phyloP scores from a whole-genome alignment of 2,113 vertebrate species.

The Ictalurus furcatus region DNA sequence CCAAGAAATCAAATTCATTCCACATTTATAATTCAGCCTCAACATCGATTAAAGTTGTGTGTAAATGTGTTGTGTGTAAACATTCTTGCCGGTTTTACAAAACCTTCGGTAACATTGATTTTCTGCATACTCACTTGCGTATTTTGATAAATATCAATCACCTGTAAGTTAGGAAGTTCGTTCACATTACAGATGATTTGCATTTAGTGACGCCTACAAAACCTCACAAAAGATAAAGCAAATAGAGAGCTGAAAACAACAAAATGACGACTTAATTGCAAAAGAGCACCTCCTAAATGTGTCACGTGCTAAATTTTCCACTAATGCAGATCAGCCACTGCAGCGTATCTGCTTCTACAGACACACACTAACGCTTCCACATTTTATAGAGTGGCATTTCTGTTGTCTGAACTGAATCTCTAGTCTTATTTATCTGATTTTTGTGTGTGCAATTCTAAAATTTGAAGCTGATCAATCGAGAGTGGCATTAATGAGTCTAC shows the following conservation, averaged over 20 bases:
- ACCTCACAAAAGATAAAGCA: background rate
- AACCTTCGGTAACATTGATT: background rate
- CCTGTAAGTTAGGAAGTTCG: background rate
- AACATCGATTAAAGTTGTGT: background rate
- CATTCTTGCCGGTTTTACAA: background rate
- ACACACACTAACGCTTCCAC: background rate
- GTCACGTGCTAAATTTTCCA: background rate
- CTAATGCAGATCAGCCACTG: background rate
- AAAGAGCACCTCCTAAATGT: background rate
- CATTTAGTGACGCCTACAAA: background rate
- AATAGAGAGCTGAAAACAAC: background rate
- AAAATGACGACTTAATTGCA: background rate
- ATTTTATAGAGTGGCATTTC: background rate
- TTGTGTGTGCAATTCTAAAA: background rate
- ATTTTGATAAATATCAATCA: background rate
- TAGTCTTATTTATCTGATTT: background rate
- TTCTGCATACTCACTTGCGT: background rate
- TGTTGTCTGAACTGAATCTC: background rate
- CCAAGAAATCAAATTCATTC: background rate
- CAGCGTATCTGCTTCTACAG: background rate
- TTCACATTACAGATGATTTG: background rate
- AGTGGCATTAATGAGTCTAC: background rate
- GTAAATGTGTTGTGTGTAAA: background rate
- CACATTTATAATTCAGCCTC: no score
- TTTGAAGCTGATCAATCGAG: background rate